Evolutionary conservation across 2,113 vertebrate genomes (phyloP), one percentile per base, ranked within the genome.

Genomic region (Microtus ochrogaster): DNA sequence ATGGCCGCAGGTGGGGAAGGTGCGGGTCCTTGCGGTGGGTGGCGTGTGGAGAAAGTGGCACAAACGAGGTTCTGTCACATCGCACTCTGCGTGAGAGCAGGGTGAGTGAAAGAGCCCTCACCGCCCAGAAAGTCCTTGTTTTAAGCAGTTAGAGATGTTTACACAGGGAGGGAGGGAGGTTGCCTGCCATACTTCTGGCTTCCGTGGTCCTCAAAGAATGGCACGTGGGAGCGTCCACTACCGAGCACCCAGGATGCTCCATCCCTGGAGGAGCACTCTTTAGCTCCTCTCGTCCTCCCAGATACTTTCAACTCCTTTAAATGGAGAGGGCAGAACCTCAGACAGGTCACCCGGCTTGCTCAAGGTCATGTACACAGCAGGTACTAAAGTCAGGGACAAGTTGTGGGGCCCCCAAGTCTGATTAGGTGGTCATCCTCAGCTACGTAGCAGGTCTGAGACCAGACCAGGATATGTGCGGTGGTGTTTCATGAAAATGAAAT

Each of bases 211-310:
- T 91, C 44, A 22, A 65, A 70, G 58, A 55, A 55, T 33, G 76
- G 24, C 13, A 1, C 36, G 2, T 5, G 8, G n/a, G 28, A 21
- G 21, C n/a, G 0, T 17, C 33, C 55, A 7, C 52, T 33, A 3
- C 44, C 0, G 5, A 55, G 3, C 28, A 44, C 63, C 11, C 24
- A 7, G 22, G 0, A 0, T 33, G 36, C 2, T 3, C n/a, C 10
- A 0, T 26, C 19, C 12, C 63, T 21, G 17, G 52, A 21, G 36
- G 39, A 19, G 47, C 58, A 44, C 7, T 19, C 28, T 2, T 5
- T 10, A 12, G 55, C 55, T 13, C 11, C 2, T 39, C 44, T 4
- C 5, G 2, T 28, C 55, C n/a, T 33, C 0, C 3, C 7, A 13
- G 78, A 41, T n/a, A 3, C 14, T 7, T 28, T 30, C 2, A 4